Base-by-base conservation (phyloP, 2,888 invertebrate species). In the Atethmia centrago region DNA sequence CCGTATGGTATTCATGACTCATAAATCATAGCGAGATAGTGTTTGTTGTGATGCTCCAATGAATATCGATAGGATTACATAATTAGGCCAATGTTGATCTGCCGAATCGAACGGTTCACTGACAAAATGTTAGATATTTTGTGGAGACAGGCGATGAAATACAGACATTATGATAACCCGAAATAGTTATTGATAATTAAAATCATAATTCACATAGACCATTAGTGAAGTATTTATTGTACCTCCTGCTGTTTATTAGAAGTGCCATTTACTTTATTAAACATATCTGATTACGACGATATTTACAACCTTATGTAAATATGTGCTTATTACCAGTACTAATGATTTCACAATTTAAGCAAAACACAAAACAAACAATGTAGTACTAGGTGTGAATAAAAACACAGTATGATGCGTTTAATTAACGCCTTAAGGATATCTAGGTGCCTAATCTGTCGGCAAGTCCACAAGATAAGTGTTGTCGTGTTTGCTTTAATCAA, bases 81-180 rank as follows among this genome's bases (percentile, higher is more conserved):
- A 90, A 88, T 87, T 83, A 79, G 88, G 89, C 85, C 90, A 88
- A 82, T 84, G 85, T 84, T 90, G 88, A 89, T 89, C 86, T 83
- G 49, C 61, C 55, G 72, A 79, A 82, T 80, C 70, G 75, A 80
- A 87, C 84, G 71, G 79, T 80, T 82, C 80, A 85, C 70, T 88
- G 84, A 85, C 77, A 80, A 84, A 86, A 88, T 75, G 76, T 72
- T 71, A 78, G 77, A 75, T 85, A 76, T 79, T 64, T 67, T 31
- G 42, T 79, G 58, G 25, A 61, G 31, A 66, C 36, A 65, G 65
- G 16, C 36, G 9, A 55, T 53, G 42, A 53, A n/a, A 19, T 19
- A 42, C 31, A 64, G 45, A 53, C 63, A 55, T 65, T 25, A 40
- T 25, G 28, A 64, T 49, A 68, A 49, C 47, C 28, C 40, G 53